phyloP scores from a whole-genome alignment of 2,888 invertebrate genomes.

The Parochlus steinenii region DNA sequence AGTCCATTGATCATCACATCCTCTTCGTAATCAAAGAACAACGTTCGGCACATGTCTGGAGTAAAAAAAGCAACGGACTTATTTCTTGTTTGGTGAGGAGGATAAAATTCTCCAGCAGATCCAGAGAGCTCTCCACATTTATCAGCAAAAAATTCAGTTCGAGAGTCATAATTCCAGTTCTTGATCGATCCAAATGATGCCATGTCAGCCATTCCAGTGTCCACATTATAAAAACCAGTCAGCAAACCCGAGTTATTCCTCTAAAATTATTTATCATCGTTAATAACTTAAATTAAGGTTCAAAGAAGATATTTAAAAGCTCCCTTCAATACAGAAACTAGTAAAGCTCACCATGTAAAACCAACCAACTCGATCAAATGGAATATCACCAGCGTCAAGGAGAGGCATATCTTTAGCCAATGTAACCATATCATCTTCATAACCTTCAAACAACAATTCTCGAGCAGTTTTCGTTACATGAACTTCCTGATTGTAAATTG shows the following conservation, averaged over 20 bases:
- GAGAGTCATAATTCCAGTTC: conserved; percentile 51
- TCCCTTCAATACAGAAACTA: neutral
- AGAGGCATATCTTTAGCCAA: conserved; percentile 42
- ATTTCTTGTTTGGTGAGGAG: conserved; percentile 42
- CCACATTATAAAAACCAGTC: conserved; percentile 53
- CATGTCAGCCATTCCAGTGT: conserved; percentile 46
- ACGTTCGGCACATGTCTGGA: conserved; percentile 57
- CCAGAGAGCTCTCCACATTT: conserved; percentile 48
- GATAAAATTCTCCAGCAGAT: conserved; percentile 67
- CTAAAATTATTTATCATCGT: neutral
- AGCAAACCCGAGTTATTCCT: conserved; percentile 4
- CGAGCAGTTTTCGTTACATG: conserved; percentile 44
- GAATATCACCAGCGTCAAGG: conserved; percentile 35
- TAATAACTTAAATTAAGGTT: neutral
- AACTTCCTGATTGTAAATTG: conserved; percentile 37
- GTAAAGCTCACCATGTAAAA: no score
- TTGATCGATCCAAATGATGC: conserved; percentile 47
- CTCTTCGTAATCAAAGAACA: conserved; percentile 42
- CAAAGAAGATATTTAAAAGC: neutral
- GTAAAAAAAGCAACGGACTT: conserved; percentile 46
- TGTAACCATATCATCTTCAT: conserved; percentile 53
- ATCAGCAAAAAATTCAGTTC: conserved; percentile 33
- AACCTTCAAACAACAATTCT: conserved; percentile 65
- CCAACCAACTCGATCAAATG: conserved; percentile 70
- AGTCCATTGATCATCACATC: conserved; percentile 41